A percentile compares a stretch with the other conserved stretches of the same genome.
These are phyloP conservation scores for Engraulis encrasicolus DNA, from an alignment of 2,113 vertebrate genomes.

Conservation along the genomic window DNA sequence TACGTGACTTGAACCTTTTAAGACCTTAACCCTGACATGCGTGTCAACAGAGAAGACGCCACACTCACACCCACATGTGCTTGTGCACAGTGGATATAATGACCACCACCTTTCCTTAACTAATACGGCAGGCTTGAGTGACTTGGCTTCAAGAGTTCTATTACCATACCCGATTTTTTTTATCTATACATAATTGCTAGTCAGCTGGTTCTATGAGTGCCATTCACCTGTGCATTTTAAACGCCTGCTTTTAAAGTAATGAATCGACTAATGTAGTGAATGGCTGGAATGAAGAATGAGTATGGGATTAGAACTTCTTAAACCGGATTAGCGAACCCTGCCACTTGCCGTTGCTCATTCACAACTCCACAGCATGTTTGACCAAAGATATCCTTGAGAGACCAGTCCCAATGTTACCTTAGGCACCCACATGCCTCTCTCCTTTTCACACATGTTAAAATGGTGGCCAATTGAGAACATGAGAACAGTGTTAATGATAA, in stretches of 20 bases:
- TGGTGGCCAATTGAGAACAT: conserved; percentile 58
- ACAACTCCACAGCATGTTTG: conserved; percentile 45
- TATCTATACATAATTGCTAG: no score
- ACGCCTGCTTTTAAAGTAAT: no score
- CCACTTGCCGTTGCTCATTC: neutral
- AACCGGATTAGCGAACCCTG: no score
- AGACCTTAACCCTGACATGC: neutral
- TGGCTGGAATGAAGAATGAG: no score
- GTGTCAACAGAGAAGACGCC: neutral
- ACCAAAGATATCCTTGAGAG: conserved; percentile 76
- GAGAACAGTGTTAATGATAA: conserved; percentile 51
- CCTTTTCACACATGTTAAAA: conserved; percentile 40
- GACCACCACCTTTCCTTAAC: neutral
- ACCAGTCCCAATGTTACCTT: conserved; percentile 66
- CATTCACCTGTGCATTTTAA: no score
- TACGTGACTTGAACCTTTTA: conserved; percentile 19
- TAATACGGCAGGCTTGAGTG: neutral
- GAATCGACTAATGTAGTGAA: no score
- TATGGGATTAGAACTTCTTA: no score
- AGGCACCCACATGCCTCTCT: conserved; percentile 47
- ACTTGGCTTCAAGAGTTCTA: no score
- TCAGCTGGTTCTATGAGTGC: no score
- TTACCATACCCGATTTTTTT: no score
- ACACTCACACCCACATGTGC: neutral
- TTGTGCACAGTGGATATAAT: neutral